Conservation (phyloP, 2,888 invertebrate species). For the Drosophila greeni region DNA sequence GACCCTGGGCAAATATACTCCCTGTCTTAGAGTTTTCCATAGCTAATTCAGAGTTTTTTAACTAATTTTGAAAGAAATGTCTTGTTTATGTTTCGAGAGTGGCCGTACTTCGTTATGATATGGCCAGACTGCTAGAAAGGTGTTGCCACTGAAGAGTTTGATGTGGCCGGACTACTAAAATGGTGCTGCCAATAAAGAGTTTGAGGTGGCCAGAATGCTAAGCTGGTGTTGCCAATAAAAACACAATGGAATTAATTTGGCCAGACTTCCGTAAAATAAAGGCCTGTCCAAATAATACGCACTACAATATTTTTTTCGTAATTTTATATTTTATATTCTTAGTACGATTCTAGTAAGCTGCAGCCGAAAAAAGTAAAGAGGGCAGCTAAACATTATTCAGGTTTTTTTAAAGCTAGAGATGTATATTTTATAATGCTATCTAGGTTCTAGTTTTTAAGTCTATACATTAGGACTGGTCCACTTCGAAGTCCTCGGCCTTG, state of each 20-base stretch:
- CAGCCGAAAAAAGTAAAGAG: background rate
- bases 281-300: too few species aligned
- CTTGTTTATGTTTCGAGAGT: background rate
- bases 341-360: background rate
- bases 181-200: background rate
- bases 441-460: background rate
- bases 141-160: background rate
- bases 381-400: too few species aligned
- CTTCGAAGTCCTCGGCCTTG: constrained; percentile 39
- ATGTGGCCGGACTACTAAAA: background rate
- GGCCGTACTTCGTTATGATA: background rate
- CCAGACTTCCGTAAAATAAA: background rate
- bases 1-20: constrained; percentile 2
- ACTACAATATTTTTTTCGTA: too few species aligned
- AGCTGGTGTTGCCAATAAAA: background rate
- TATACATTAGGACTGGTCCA: constrained; percentile 11
- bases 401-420: background rate
- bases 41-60: background rate
- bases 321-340: background rate
- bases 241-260: background rate
- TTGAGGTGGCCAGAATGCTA: background rate
- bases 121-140: background rate
- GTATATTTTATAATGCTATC: background rate
- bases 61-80: background rate
- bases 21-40: background rate